Evolutionary conservation across 2,888 invertebrate species (phyloP), one percentile per base, ranked within the genome.

Genomic region (Cetonia aurata): DNA sequence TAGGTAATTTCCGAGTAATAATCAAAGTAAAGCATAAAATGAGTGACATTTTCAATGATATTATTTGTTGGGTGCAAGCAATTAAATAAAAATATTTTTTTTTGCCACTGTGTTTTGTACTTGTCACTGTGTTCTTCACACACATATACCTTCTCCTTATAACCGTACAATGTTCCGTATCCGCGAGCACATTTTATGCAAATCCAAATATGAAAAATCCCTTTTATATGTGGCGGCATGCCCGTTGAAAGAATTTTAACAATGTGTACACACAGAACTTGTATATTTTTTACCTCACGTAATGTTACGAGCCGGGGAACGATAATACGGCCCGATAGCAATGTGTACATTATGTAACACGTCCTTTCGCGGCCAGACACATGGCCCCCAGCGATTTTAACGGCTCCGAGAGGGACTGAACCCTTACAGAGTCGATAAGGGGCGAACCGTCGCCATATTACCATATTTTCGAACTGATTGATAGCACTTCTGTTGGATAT

Each of bases 151-250:
- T 37, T 10, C 37, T 37, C 37, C 37, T 37, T 37, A n/a, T n/a
- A 37, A 37, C 37, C 25, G 37, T 37, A 37, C 4, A 10, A 1
- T 25, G 31, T 62, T 50, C 62, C 15, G 37, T 62, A 50, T 62
- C 50, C 13, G 37, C 17, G 62, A 62, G 15, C 62, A 62, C 50
- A 62, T 62, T 50, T 62, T 50, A 62, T 62, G 62, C 37, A 62
- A 62, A 50, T 50, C 15, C 62, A 62, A 48, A 62, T 50, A 62
- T 50, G 62, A 50, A 60, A 60, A 62, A 50, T 8, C 50, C 48
- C 33, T 33, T 37, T 48, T 62, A 48, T 62, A 62, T 62, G 62
- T 48, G 50, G 48, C 48, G 50, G 62, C 62, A 62, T 62, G 62
- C 62, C 57, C 37, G 9, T 1, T 50, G 50, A 15, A 50, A 62